These are phyloP conservation scores for Columba livia DNA, from an alignment of 2,113 vertebrate species.

Conservation along the genomic window DNA sequence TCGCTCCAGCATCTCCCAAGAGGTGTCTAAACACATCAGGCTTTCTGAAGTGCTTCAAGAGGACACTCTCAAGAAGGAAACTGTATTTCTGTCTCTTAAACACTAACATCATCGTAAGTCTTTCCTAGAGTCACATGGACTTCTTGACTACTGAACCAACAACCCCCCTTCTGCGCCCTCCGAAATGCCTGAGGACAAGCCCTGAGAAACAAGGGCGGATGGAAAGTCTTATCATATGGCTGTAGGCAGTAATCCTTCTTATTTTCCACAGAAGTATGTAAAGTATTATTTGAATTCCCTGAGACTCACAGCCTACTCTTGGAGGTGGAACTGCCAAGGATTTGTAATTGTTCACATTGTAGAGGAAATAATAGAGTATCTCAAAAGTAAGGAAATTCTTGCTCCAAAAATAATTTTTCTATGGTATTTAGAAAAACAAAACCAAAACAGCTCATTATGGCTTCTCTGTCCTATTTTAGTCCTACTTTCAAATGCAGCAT, in stretches of 20 bases:
- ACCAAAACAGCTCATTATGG: slow-evolving; percentile 44
- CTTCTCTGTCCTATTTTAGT: slow-evolving; percentile 51
- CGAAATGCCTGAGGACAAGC: slow-evolving; percentile 48
- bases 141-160: neutral
- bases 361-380: slow-evolving; percentile 47
- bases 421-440: slow-evolving; percentile 60
- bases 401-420: slow-evolving; percentile 60
- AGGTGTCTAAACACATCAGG: neutral
- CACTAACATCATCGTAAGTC: neutral
- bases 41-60: neutral
- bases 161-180: neutral
- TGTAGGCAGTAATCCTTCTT: slow-evolving; percentile 68
- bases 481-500: slow-evolving; percentile 46
- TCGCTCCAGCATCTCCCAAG: neutral
- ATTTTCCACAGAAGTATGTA: slow-evolving; percentile 55
- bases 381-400: slow-evolving; percentile 32
- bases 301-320: slow-evolving; percentile 48
- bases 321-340: slow-evolving; percentile 50
- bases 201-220: slow-evolving; percentile 41
- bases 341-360: slow-evolving; percentile 49
- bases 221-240: slow-evolving; percentile 64
- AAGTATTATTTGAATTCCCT: slow-evolving; percentile 76
- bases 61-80: neutral
- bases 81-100: neutral
- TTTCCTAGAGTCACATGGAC: slow-evolving; percentile 37